These are phyloP conservation scores for Stomatorhinus ivindoensis DNA, from an alignment of 2,113 vertebrate species.

Conservation along the genomic window DNA sequence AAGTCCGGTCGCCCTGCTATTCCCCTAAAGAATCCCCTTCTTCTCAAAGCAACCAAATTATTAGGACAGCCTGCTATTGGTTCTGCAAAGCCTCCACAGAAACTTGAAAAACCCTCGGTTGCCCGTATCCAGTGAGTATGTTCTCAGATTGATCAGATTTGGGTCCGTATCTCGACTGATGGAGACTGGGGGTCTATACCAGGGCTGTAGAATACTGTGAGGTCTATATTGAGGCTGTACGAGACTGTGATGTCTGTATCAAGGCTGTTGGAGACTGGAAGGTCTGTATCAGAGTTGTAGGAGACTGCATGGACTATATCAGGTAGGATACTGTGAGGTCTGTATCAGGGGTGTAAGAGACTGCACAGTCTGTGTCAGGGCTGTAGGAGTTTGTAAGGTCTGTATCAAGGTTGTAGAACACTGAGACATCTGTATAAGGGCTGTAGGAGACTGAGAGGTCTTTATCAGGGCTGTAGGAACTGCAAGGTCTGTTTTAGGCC, in stretches of 20 bases:
- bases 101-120: constrained; percentile 73
- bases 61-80: constrained; percentile 68
- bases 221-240: too few species aligned
- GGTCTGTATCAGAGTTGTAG: too few species aligned
- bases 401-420: neutral
- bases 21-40: constrained; percentile 91
- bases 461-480: neutral
- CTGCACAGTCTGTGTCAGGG: neutral
- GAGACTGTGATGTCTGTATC: too few species aligned
- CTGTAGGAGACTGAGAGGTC: neutral
- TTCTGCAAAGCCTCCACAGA: constrained; percentile 80
- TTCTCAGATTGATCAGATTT: neutral
- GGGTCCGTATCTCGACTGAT: neutral
- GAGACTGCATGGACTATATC: too few species aligned
- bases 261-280: too few species aligned
- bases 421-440: neutral
- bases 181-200: neutral
- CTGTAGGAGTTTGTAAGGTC: neutral
- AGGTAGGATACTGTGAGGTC: too few species aligned
- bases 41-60: constrained; percentile 77
- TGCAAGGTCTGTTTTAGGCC: neutral
- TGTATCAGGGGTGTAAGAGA: too few species aligned
- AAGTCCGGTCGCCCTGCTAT: constrained; percentile 80
- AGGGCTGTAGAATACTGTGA: neutral
- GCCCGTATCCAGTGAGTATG: constrained; percentile 41